These are phyloP conservation scores for Pithys albifrons DNA, from an alignment of 2,113 vertebrate genomes.

Conservation along the genomic window DNA sequence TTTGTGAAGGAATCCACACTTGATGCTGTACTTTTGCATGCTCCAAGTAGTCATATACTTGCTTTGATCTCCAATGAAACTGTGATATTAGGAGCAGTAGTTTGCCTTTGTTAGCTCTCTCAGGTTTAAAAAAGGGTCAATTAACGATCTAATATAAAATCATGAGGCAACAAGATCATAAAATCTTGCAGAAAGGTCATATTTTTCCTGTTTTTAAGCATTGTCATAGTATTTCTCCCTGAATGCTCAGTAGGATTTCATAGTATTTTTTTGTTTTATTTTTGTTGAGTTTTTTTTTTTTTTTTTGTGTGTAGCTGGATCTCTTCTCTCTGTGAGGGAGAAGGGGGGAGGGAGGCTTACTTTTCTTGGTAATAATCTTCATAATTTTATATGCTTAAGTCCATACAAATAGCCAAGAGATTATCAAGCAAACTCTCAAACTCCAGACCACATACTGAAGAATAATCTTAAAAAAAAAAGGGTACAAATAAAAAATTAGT, in stretches of 20 bases:
- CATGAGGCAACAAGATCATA: background rate
- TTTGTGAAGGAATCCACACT: background rate
- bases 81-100: background rate
- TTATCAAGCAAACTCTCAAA: background rate
- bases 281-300: accelerated
- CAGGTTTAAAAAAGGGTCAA: background rate
- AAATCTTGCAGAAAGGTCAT: background rate
- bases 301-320: background rate
- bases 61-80: background rate
- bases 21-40: background rate
- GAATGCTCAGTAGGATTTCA: background rate
- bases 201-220: background rate
- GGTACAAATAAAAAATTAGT: background rate
- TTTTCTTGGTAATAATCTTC: background rate
- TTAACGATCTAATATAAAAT: background rate
- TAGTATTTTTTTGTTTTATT: background rate
- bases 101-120: background rate
- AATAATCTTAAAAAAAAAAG: background rate
- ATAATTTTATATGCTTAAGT: background rate
- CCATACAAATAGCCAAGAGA: background rate
- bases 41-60: background rate
- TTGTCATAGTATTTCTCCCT: background rate
- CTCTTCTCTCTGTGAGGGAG: background rate
- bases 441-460: background rate
- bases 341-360: background rate